phyloP scores from a whole-genome alignment of 2,797 vertebrate genomes.

The Melanogrammus aeglefinus region DNA sequence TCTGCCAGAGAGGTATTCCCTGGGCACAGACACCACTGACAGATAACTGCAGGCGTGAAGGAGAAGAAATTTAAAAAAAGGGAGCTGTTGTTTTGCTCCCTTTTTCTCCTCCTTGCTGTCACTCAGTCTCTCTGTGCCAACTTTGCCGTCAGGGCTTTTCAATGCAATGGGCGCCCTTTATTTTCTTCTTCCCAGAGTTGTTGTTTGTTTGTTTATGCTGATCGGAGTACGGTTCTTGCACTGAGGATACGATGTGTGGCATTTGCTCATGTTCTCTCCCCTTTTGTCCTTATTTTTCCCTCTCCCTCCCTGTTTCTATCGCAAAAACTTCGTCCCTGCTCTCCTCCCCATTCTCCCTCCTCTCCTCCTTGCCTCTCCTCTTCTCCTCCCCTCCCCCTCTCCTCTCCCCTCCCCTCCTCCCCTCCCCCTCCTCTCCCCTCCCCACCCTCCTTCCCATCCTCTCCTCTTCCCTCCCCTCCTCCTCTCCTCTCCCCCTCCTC shows the following conservation, averaged over 20 bases:
- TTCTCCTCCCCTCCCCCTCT: neutral
- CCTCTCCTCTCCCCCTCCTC: too few species aligned
- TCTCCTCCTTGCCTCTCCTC: neutral
- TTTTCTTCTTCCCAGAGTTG: neutral
- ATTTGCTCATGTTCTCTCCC: neutral
- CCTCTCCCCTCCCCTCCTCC: neutral
- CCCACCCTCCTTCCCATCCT: neutral
- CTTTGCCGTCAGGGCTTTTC: neutral
- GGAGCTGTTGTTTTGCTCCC: conserved; percentile 11
- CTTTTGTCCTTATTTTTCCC: neutral
- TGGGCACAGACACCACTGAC: conserved; percentile 53
- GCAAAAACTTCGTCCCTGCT: neutral
- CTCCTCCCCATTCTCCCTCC: neutral
- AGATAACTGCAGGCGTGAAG: conserved; percentile 60
- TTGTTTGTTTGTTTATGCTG: neutral
- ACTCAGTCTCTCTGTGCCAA: neutral
- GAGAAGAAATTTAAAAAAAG: conserved; percentile 31
- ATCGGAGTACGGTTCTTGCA: neutral
- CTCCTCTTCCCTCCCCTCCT: too few species aligned
- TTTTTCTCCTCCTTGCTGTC: neutral
- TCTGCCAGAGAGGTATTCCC: conserved; percentile 65
- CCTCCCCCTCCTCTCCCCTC: conserved; percentile 11
- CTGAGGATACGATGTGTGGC: neutral
- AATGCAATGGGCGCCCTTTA: too few species aligned
- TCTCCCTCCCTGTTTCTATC: too few species aligned